These are phyloP conservation scores for Aphelenchoides fujianensis DNA, from an alignment of 1,140 invertebrate genomes.

Conservation along the genomic window DNA sequence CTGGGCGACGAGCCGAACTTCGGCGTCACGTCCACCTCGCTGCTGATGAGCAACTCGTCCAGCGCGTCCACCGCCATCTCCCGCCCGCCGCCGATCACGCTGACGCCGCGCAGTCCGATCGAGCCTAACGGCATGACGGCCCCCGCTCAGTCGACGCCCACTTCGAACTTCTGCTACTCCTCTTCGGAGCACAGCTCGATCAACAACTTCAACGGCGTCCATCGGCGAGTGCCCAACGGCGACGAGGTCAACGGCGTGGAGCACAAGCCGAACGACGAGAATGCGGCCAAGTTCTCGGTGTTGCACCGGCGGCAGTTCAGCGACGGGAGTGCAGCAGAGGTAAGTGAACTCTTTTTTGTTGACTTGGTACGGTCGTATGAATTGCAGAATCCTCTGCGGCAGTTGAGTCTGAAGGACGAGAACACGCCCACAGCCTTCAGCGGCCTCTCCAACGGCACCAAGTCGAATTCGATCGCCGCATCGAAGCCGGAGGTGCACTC, in stretches of 20 bases:
- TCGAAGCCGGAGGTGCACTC: not conserved
- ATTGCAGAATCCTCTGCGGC: not conserved
- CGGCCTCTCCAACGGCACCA: not conserved
- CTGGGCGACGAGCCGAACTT: conserved; percentile 8
- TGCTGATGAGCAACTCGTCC: not conserved
- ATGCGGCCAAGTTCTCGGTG: not conserved
- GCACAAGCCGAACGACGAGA: conserved; percentile 6
- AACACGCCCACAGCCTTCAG: not conserved
- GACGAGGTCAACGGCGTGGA: not conserved
- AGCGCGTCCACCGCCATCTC: not conserved
- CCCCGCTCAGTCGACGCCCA: not conserved
- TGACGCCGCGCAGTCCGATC: not conserved
- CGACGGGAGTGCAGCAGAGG: not conserved
- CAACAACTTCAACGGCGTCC: not conserved
- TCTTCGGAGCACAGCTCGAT: conserved; percentile 15
- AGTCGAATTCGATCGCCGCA: not conserved
- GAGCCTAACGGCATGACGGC: not conserved
- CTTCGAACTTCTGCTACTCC: conserved; percentile 9
- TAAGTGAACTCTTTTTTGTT: conserved; percentile 2
- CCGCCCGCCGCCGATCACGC: not conserved
- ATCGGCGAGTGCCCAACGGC: not conserved
- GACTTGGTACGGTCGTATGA: not conserved
- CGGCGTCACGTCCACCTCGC: not conserved
- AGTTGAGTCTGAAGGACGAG: not conserved
- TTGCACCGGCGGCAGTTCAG: not conserved